phyloP scores from a whole-genome alignment of 2,888 invertebrate genomes.

The Pyrochroa serraticornis region DNA sequence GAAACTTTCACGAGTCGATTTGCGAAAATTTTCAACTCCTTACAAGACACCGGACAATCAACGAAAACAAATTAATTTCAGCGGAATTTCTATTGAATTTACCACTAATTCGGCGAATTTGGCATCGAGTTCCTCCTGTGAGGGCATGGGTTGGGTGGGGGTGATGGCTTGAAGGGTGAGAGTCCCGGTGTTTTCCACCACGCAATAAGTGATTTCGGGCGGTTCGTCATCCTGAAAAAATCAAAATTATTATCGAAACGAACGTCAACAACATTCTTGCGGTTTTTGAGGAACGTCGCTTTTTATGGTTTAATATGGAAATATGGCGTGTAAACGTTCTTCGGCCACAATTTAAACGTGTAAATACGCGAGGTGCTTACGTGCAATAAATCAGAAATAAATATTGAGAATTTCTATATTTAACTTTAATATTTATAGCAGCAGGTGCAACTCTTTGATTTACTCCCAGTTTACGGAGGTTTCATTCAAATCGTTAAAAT shows the following conservation, averaged over 20 bases:
- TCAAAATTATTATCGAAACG: slow-evolving; percentile 12
- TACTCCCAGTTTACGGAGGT: no score
- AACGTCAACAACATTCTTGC: neutral
- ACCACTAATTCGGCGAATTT: slow-evolving; percentile 95
- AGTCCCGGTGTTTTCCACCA: slow-evolving; percentile 87
- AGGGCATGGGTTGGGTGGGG: slow-evolving; percentile 92
- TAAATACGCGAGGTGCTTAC: no score
- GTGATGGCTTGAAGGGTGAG: slow-evolving; percentile 87
- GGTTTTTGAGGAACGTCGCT: neutral
- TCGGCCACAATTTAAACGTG: no score
- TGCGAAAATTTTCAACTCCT: slow-evolving; percentile 9
- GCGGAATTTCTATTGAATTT: slow-evolving; percentile 52
- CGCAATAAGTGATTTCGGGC: slow-evolving; percentile 93
- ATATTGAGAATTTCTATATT: no score
- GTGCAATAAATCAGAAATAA: no score
- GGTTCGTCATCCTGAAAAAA: slow-evolving; percentile 86
- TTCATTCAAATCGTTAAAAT: no score
- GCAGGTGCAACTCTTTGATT: no score
- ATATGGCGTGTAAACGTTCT: no score
- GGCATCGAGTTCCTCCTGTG: slow-evolving; percentile 88
- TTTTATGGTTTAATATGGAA: no score
- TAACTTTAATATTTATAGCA: no score
- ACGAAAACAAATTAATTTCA: slow-evolving; percentile 16
- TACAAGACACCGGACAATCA: neutral
- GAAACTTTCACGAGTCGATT: slow-evolving; percentile 18